A percentile compares a stretch with the other conserved stretches of the same genome.
Evolutionary conservation across 2,888 invertebrate species (phyloP).

Genomic region (Philopedon plagiatum): DNA sequence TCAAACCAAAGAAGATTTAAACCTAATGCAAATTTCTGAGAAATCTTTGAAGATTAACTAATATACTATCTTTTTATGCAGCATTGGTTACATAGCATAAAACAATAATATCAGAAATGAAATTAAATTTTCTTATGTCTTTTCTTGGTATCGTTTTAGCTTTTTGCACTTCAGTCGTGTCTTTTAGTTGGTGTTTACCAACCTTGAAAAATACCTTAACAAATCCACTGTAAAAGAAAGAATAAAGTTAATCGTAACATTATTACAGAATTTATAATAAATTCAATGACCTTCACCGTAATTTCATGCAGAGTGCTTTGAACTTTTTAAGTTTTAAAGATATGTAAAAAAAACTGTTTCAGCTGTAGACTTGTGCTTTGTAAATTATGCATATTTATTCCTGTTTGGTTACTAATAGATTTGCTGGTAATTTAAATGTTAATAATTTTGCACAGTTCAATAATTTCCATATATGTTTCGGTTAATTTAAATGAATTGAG

Average conservation of each 20-base stretch:
- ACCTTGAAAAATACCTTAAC: conserved; percentile 8
- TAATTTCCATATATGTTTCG: conserved; percentile 32
- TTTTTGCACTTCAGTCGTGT: not conserved
- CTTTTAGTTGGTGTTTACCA: not conserved
- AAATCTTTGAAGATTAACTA: too few species aligned
- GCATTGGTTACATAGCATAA: too few species aligned
- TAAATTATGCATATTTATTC: conserved; percentile 14
- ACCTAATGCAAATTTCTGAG: too few species aligned
- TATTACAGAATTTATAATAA: conserved; percentile 31
- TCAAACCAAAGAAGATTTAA: too few species aligned
- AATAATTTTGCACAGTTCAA: conserved; percentile 5
- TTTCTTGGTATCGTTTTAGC: not conserved
- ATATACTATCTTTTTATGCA: too few species aligned
- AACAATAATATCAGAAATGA: too few species aligned
- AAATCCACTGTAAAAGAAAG: conserved; percentile 10
- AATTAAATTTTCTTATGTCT: too few species aligned
- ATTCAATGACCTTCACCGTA: conserved; percentile 44
- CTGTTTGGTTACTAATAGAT: not conserved
- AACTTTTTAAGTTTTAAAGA: conserved; percentile 18
- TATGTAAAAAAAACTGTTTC: not conserved
- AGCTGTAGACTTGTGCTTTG: not conserved
- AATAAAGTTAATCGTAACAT: conserved; percentile 17
- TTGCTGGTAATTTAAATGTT: not conserved
- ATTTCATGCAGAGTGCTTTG: conserved; percentile 44
- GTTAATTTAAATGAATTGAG: too few species aligned